phyloP scores from a whole-genome alignment of 2,113 vertebrate species.

The Nycticebus coucang region DNA sequence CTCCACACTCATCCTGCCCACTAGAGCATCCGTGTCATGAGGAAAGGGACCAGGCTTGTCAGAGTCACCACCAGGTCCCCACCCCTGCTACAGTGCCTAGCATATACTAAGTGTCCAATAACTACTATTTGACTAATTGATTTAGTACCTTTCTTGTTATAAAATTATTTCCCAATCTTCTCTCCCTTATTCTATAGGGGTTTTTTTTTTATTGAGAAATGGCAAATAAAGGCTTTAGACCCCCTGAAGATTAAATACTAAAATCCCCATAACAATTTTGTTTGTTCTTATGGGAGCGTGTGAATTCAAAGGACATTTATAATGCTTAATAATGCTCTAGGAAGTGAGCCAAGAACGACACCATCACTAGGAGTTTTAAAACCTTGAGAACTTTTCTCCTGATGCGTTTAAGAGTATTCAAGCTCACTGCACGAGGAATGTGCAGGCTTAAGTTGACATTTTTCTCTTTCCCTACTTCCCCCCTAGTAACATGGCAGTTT shows the following conservation, averaged over 20 bases:
- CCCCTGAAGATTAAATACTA: constrained; percentile 38
- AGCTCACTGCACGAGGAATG: background rate
- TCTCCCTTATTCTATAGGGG: background rate
- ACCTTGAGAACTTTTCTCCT: constrained; percentile 57
- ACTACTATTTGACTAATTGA: background rate
- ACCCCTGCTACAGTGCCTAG: fast-evolving
- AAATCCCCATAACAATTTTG: constrained; percentile 59
- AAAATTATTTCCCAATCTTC: constrained; percentile 20
- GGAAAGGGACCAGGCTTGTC: background rate
- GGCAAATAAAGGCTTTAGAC: constrained; percentile 38
- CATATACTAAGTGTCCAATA: background rate
- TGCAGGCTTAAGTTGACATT: background rate
- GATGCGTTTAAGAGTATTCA: constrained; percentile 51
- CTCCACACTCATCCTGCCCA: background rate
- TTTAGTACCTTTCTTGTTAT: background rate
- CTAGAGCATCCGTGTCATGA: background rate
- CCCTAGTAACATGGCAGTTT: constrained; percentile 26
- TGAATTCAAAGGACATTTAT: constrained; percentile 51
- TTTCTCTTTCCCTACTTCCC: background rate
- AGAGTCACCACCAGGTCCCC: background rate
- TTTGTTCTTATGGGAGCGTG: constrained; percentile 16
- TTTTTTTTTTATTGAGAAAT: constrained; percentile 55
- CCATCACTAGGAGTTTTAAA: constrained; percentile 35
- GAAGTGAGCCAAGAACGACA: constrained; percentile 66
- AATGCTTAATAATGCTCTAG: constrained; percentile 32